phyloP scores from a whole-genome alignment of 2,888 invertebrate species.

The Eutolmus rufibarbis region DNA sequence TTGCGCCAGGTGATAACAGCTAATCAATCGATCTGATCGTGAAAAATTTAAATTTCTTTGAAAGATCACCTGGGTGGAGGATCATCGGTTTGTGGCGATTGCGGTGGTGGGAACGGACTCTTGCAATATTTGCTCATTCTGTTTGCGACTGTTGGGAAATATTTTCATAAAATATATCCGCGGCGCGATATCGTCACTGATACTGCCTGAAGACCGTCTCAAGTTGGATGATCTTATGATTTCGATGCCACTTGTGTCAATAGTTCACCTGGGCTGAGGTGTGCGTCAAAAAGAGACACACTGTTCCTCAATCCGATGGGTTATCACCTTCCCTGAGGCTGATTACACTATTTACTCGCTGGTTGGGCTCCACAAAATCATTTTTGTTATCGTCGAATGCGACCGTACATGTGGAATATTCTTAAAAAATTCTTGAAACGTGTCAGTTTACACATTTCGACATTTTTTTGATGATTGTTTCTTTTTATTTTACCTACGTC shows the following conservation, averaged over 20 bases:
- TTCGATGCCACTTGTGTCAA: slow-evolving; percentile 36
- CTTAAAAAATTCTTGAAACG: slow-evolving; percentile 11
- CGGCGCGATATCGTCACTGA: slow-evolving; percentile 4
- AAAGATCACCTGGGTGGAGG: neutral
- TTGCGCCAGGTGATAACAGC: neutral
- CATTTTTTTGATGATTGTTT: slow-evolving; percentile 11
- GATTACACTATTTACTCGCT: slow-evolving; percentile 34
- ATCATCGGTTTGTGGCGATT: neutral
- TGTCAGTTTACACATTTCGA: slow-evolving; percentile 34
- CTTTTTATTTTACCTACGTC: neutral
- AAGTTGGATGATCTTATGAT: neutral
- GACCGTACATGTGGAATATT: neutral
- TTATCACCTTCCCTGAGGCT: neutral
- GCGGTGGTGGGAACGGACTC: slow-evolving; percentile 28
- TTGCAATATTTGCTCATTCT: slow-evolving; percentile 8
- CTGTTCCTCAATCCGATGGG: neutral
- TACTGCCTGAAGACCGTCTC: neutral
- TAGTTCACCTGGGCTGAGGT: slow-evolving; percentile 20
- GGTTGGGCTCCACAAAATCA: neutral
- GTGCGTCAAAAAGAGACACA: neutral
- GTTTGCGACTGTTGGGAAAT: slow-evolving; percentile 16
- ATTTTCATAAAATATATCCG: neutral
- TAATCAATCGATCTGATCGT: neutral
- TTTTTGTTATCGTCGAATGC: slow-evolving; percentile 6
- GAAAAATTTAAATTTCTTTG: neutral